These are phyloP conservation scores for Gobio gobio DNA, from an alignment of 2,113 vertebrate species.

Conservation along the genomic window DNA sequence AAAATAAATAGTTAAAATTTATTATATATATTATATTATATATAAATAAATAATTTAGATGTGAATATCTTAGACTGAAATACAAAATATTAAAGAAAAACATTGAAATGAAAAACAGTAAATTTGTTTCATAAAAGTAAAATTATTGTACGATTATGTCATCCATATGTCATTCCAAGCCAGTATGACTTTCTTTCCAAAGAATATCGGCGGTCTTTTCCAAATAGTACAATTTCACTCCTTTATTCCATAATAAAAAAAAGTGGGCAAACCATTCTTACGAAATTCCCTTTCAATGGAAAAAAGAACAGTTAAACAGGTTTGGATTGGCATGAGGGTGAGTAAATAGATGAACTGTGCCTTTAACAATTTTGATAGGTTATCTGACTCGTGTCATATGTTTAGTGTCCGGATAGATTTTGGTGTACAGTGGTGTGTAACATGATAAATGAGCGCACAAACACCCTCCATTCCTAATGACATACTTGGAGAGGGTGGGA, in stretches of 20 bases:
- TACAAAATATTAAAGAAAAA: no score
- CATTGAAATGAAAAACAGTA: no score
- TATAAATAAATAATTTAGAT: no score
- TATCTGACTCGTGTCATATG: neutral
- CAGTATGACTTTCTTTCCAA: neutral
- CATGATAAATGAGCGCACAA: neutral
- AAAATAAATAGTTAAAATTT: no score
- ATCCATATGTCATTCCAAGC: neutral
- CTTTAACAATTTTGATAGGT: neutral
- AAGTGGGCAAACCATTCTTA: neutral
- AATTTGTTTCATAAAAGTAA: no score
- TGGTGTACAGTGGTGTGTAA: neutral
- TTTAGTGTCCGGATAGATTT: neutral
- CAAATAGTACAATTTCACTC: neutral
- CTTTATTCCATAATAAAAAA: neutral
- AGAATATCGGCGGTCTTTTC: neutral
- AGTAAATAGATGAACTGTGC: neutral
- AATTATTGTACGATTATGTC: neutral
- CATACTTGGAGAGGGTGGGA: conserved; percentile 6
- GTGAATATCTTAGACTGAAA: no score
- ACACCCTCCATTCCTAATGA: neutral
- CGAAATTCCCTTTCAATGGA: neutral
- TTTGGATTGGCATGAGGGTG: neutral
- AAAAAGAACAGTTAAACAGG: neutral
- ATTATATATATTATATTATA: no score